A percentile compares a stretch with the other conserved stretches of the same genome.
These are phyloP conservation scores for Masticophis lateralis DNA, from an alignment of 2,797 vertebrate genomes.

Conservation along the genomic window DNA sequence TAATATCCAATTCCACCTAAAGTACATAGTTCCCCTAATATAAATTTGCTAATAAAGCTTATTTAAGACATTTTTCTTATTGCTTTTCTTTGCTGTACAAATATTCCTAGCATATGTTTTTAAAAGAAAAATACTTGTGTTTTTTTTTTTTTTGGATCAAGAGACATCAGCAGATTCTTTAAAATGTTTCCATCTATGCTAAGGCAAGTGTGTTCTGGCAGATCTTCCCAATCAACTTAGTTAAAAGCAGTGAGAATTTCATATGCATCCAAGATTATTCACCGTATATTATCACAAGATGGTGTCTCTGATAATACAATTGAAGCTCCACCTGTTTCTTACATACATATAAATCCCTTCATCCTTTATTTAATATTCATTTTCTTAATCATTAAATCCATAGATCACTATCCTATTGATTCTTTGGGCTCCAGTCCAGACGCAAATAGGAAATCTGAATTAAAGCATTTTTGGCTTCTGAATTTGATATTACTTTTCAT, in stretches of 20 bases:
- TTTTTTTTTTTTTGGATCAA: not conserved
- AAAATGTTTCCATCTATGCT: not conserved
- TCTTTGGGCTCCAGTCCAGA: not conserved
- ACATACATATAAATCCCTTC: not conserved
- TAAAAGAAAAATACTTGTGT: not conserved
- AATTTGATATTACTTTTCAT: not conserved
- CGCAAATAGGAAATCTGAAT: not conserved
- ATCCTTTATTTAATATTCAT: not conserved
- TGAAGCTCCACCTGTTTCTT: not conserved
- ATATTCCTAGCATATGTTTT: not conserved
- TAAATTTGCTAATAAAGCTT: not conserved
- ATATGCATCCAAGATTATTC: not conserved
- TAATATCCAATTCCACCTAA: not conserved
- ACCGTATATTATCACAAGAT: not conserved
- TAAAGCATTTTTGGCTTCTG: not conserved
- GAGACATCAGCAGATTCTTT: not conserved
- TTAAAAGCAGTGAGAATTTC: not conserved
- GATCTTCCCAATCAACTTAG: not conserved
- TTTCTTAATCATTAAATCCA: not conserved
- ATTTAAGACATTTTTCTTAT: not conserved
- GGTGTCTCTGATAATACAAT: not conserved
- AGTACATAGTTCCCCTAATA: not conserved
- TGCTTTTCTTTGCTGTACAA: not conserved
- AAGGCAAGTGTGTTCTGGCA: not conserved
- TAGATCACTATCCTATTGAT: not conserved